phyloP scores from a whole-genome alignment of 2,113 vertebrate species.

The Melierax canorus region DNA sequence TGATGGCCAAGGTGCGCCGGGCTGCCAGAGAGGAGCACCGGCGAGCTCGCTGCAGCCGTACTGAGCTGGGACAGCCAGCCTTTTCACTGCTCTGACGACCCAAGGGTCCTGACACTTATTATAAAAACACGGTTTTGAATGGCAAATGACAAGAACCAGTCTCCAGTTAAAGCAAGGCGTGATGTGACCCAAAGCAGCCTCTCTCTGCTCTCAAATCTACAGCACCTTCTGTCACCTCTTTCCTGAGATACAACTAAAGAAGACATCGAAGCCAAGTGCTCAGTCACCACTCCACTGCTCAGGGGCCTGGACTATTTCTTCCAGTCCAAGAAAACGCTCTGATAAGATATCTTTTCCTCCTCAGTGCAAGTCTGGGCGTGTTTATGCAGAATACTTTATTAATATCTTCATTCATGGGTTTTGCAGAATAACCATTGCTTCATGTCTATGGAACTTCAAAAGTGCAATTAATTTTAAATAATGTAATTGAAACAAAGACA shows the following conservation, averaged over 20 bases:
- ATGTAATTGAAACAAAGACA: not conserved
- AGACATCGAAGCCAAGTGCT: not conserved
- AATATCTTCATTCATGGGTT: not conserved
- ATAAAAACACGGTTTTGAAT: not conserved
- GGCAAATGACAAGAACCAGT: not conserved
- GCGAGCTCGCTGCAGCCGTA: rapidly evolving
- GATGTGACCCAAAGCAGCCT: not conserved
- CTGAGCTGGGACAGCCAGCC: not conserved
- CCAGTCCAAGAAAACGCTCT: not conserved
- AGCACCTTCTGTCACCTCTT: not conserved
- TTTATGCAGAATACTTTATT: not conserved
- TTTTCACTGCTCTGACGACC: not conserved
- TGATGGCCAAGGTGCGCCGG: not conserved
- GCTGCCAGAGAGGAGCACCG: not conserved
- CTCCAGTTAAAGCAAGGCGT: not conserved
- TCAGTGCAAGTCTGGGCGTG: not conserved
- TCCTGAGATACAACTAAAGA: not conserved
- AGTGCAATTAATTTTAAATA: not conserved
- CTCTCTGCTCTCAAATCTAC: not conserved
- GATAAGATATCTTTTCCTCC: not conserved
- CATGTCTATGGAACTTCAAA: not conserved
- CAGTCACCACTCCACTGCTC: not conserved
- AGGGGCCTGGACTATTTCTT: not conserved
- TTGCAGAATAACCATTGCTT: not conserved
- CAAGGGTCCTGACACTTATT: not conserved